A percentile compares a stretch with the other conserved stretches of the same genome.
phyloP scores from a whole-genome alignment of 2,797 vertebrate species.

The Ataeniobius toweri region DNA sequence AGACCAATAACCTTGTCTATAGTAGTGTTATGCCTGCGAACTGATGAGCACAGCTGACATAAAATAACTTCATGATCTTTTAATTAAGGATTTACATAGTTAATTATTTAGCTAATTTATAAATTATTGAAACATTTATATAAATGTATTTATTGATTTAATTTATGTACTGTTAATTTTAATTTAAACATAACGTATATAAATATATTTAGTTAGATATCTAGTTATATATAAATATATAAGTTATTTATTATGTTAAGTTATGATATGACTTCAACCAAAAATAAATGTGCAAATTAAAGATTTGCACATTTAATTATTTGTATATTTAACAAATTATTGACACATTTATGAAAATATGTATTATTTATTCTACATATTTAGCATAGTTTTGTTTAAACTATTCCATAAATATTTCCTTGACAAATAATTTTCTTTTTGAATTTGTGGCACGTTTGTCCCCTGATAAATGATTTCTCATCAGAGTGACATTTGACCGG shows the following conservation, averaged over 20 bases:
- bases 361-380: neutral
- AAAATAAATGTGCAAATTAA: neutral
- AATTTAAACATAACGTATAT: neutral
- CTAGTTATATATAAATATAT: neutral
- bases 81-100: neutral
- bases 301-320: neutral
- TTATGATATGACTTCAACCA: neutral
- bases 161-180: neutral
- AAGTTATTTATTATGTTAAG: neutral
- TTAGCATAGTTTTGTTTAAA: neutral
- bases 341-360: neutral
- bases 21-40: neutral
- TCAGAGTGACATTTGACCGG: neutral
- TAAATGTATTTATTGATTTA: neutral
- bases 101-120: neutral
- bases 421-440: neutral
- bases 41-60: neutral
- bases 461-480: neutral
- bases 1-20: neutral
- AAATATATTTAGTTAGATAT: neutral
- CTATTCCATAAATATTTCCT: neutral
- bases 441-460: neutral
- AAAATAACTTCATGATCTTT: neutral
- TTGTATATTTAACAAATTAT: neutral
- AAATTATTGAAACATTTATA: neutral